phyloP scores from a whole-genome alignment of 2,797 vertebrate genomes.

The Megalops cyprinoides region DNA sequence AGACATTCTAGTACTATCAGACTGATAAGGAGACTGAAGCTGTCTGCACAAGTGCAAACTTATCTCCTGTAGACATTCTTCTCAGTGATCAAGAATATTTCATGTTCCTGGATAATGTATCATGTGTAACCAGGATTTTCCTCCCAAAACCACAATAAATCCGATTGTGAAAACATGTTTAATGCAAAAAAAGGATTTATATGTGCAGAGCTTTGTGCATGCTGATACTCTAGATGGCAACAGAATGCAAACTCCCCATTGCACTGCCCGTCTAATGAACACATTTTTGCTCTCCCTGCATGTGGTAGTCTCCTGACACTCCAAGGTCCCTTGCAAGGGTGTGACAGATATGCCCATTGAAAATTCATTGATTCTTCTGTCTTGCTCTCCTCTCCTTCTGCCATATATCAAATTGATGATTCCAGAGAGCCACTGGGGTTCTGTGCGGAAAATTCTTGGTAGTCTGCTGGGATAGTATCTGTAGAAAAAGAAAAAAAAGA shows the following conservation, averaged over 20 bases:
- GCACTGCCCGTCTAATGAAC: background rate
- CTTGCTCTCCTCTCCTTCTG: background rate
- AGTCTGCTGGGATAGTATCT: slow-evolving; percentile 95
- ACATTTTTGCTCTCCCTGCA: background rate
- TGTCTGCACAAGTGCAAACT: background rate
- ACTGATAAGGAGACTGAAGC: no score
- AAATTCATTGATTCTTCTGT: background rate
- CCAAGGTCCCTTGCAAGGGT: background rate
- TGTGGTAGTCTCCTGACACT: background rate
- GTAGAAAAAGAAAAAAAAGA: slow-evolving; percentile 45
- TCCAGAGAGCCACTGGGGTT: slow-evolving; percentile 59
- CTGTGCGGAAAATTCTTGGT: slow-evolving; percentile 79
- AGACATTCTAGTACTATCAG: background rate
- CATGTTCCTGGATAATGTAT: background rate
- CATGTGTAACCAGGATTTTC: background rate
- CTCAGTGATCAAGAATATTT: background rate
- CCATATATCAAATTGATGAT: slow-evolving; percentile 29
- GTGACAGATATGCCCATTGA: background rate
- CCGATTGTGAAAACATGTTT: background rate
- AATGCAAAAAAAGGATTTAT: background rate
- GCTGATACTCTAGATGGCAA: background rate
- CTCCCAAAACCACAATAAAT: no score
- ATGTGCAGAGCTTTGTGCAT: background rate
- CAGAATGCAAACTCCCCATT: background rate
- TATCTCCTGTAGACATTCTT: background rate